phyloP scores from a whole-genome alignment of 2,797 vertebrate genomes.

The Phalanger gymnotis region DNA sequence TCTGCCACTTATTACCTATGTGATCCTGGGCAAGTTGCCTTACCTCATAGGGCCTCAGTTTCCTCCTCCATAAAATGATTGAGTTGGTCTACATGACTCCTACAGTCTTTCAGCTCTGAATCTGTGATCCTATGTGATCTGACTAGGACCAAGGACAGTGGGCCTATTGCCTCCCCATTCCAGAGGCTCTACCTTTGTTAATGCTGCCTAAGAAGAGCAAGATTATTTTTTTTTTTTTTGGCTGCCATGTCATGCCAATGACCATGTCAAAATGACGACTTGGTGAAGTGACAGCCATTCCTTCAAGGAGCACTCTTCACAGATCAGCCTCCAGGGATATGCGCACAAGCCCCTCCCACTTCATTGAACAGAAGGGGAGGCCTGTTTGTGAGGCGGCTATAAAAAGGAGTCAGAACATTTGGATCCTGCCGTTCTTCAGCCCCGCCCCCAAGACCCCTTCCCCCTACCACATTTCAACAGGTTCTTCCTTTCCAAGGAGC shows the following conservation, averaged over 20 bases:
- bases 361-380: not conserved
- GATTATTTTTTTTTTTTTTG: not conserved
- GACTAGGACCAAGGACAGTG: not conserved
- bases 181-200: not conserved
- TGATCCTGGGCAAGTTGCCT: not conserved
- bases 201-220: not conserved
- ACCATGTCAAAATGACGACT: not conserved
- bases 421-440: not conserved
- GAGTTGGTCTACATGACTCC: not conserved
- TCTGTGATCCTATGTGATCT: not conserved
- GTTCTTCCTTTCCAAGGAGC: not conserved
- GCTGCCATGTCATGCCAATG: not conserved
- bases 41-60: not conserved
- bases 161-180: not conserved
- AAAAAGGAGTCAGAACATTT: not conserved
- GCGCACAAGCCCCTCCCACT: not conserved
- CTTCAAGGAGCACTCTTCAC: not conserved
- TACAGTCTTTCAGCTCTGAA: not conserved
- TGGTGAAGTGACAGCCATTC: not conserved
- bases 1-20: not conserved
- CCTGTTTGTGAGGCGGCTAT: not conserved
- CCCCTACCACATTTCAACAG: not conserved
- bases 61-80: not conserved
- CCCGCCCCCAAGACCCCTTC: rapidly evolving
- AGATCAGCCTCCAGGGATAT: not conserved